Evolutionary conservation across 2,113 vertebrate species (phyloP).

Genomic region (Onychostoma macrolepis): DNA sequence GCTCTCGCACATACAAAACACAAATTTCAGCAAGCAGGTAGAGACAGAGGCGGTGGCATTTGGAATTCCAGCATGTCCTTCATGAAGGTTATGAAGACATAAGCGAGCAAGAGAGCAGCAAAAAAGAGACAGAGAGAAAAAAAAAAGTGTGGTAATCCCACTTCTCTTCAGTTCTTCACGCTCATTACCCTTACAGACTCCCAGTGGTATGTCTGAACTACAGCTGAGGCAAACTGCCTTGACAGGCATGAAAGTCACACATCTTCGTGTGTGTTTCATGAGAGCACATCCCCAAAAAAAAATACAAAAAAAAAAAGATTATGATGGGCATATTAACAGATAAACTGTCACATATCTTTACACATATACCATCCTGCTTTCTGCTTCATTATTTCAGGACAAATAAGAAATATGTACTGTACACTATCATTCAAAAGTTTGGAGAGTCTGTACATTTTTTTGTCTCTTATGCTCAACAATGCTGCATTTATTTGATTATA

Average conservation of each 20-base stretch:
- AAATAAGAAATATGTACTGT: background rate
- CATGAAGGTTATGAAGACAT: constrained; percentile 45
- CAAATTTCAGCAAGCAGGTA: background rate
- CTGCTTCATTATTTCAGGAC: background rate
- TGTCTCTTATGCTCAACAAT: background rate
- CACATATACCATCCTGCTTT: background rate
- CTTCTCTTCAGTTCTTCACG: constrained; percentile 28
- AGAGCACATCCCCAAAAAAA: constrained; percentile 13
- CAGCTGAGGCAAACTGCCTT: constrained; percentile 30
- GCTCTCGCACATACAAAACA: background rate
- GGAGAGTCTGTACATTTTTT: background rate
- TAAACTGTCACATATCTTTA: background rate
- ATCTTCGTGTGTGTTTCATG: constrained; percentile 12
- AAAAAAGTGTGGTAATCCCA: background rate
- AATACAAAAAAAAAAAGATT: constrained; percentile 13
- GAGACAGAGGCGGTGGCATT: constrained; percentile 7
- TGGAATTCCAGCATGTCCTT: constrained; percentile 42
- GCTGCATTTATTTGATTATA: background rate
- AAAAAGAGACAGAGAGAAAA: background rate
- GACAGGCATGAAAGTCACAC: constrained; percentile 36
- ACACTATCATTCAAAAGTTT: background rate
- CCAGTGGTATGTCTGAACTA: constrained; percentile 34
- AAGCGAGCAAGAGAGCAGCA: background rate
- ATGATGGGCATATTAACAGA: background rate
- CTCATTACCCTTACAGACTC: constrained; percentile 39